These are phyloP conservation scores for Phengaris alcon DNA, from an alignment of 2,888 invertebrate genomes.

Conservation along the genomic window DNA sequence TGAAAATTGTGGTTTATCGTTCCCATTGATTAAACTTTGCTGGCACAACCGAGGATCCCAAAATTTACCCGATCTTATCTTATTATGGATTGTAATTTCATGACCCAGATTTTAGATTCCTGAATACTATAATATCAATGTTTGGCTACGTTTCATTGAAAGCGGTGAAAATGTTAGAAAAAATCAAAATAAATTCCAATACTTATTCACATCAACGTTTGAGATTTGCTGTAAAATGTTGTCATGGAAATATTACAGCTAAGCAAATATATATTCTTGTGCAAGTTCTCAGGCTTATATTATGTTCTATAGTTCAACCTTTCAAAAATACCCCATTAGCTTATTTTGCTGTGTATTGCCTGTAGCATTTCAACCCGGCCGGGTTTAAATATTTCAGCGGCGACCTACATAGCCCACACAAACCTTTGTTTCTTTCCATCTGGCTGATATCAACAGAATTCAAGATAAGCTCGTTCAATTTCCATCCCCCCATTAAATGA, in stretches of 20 bases:
- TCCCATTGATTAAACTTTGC: constrained; percentile 54
- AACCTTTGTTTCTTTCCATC: constrained; percentile 32
- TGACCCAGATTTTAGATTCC: background rate
- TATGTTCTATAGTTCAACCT: constrained; percentile 26
- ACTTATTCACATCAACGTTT: background rate
- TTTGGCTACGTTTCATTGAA: background rate
- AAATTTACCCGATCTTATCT: constrained; percentile 6
- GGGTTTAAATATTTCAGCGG: constrained; percentile 33
- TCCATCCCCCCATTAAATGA: constrained; percentile 29
- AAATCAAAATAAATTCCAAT: background rate
- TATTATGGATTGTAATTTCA: background rate
- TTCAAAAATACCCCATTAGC: constrained; percentile 31
- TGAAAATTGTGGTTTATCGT: constrained; percentile 55
- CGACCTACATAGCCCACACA: constrained; percentile 30
- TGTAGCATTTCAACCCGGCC: constrained; percentile 30
- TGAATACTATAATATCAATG: background rate
- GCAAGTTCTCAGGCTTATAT: background rate
- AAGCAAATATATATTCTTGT: background rate
- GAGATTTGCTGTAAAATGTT: background rate
- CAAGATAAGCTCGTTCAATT: constrained; percentile 27
- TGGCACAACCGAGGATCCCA: constrained; percentile 16
- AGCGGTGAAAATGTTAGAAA: background rate
- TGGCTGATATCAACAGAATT: constrained; percentile 30
- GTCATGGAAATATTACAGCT: no score
- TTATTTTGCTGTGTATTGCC: constrained; percentile 32